Evolutionary conservation across 2,797 vertebrate genomes (phyloP).

Genomic region (Rhadinocentrus ornatus): DNA sequence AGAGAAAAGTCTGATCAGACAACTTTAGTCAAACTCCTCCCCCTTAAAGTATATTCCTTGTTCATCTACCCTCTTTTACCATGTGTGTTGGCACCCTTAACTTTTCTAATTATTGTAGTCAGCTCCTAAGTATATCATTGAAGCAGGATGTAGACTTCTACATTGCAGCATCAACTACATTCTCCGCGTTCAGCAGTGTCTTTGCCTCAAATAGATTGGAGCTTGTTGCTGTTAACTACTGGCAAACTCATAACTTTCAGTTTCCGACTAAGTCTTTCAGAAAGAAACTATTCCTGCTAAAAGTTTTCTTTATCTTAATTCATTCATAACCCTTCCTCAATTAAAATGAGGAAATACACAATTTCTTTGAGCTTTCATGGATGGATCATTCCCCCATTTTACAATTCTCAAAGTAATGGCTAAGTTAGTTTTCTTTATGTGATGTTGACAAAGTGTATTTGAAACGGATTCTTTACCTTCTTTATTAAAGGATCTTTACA

Average conservation of each 20-base stretch:
- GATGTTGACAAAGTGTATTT: conserved; percentile 11
- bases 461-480: no score
- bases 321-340: no score
- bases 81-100: conserved; percentile 33
- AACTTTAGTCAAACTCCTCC: neutral
- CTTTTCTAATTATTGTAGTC: conserved; percentile 43
- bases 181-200: conserved; percentile 14
- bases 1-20: conserved; percentile 1
- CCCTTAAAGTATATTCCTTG: neutral
- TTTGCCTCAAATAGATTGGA: conserved; percentile 32
- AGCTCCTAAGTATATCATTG: conserved; percentile 13
- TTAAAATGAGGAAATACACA: conserved; percentile 15
- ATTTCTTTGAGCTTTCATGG: conserved; percentile 51
- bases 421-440: conserved; percentile 42
- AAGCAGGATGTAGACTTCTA: conserved; percentile 21
- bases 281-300: neutral
- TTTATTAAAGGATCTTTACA: no score
- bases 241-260: conserved; percentile 44
- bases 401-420: conserved; percentile 23
- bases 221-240: conserved; percentile 15
- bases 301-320: conserved; percentile 41
- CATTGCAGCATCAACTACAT: conserved; percentile 49
- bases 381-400: conserved; percentile 41
- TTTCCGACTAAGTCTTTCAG: conserved; percentile 57
- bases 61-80: conserved; percentile 11